Evolutionary conservation across 2,113 vertebrate genomes (phyloP).

Genomic region (Corythoichthys haematopterus): DNA sequence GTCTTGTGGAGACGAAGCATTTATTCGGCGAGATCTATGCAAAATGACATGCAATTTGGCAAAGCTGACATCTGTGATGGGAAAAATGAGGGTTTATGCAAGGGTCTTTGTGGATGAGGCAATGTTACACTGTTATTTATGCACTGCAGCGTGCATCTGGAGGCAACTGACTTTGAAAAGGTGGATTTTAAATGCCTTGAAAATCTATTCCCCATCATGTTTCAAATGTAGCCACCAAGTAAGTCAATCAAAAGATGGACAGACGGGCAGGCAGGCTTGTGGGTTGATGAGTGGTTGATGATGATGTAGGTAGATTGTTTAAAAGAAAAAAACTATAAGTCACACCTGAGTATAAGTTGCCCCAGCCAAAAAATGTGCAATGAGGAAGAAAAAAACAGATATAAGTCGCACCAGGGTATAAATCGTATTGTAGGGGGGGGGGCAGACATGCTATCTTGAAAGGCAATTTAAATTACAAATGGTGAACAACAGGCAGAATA

Average conservation of each 20-base stretch:
- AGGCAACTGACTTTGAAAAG: conserved; percentile 38
- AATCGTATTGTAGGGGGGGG: too few species aligned
- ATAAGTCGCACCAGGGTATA: too few species aligned
- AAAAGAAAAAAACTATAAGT: too few species aligned
- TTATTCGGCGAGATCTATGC: conserved; percentile 50
- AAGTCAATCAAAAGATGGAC: not conserved
- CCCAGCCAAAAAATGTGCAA: too few species aligned
- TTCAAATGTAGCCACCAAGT: not conserved
- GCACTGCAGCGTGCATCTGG: conserved; percentile 28
- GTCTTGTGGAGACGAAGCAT: conserved; percentile 27
- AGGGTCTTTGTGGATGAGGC: conserved; percentile 34
- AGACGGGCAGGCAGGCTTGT: too few species aligned
- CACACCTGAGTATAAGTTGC: too few species aligned
- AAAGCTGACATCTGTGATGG: conserved; percentile 51
- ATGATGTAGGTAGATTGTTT: too few species aligned
- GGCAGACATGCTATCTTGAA: too few species aligned
- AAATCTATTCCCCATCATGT: conserved; percentile 2
- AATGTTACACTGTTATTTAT: conserved; percentile 44
- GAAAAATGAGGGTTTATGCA: conserved; percentile 50
- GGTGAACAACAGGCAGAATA: too few species aligned
- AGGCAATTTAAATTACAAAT: too few species aligned
- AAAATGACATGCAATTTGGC: conserved; percentile 53
- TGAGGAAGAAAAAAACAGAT: too few species aligned
- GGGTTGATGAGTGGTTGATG: too few species aligned
- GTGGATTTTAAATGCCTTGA: conserved; percentile 1